Conservation (phyloP, 1,140 invertebrate species). For the Agraylea sexmaculata region DNA sequence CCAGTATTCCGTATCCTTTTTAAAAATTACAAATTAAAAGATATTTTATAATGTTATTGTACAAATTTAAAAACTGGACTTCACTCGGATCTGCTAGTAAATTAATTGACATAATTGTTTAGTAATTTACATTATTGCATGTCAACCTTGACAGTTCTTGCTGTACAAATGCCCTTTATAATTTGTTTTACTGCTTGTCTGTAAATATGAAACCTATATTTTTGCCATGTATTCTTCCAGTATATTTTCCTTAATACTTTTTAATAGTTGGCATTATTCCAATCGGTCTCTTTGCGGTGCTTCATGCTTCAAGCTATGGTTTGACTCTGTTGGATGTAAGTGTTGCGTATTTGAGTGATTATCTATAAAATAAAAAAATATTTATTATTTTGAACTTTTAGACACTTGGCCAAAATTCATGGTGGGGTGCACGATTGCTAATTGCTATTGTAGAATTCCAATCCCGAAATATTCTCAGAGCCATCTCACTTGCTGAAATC, state of each 20-base stretch:
- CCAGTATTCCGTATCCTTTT: slow-evolving; percentile 81
- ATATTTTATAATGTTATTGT: too few species aligned
- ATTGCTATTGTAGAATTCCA: slow-evolving; percentile 80
- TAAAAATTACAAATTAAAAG: slow-evolving; percentile 12
- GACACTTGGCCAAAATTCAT: slow-evolving; percentile 77
- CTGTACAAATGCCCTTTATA: too few species aligned
- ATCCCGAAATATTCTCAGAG: slow-evolving; percentile 73
- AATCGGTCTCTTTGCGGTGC: slow-evolving; percentile 76
- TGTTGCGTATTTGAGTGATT: slow-evolving; percentile 26
- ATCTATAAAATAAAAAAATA: too few species aligned
- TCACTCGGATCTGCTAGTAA: too few species aligned
- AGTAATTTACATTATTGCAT: too few species aligned
- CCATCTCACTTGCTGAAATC: slow-evolving; percentile 83
- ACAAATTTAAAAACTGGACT: too few species aligned
- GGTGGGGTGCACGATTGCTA: slow-evolving; percentile 74
- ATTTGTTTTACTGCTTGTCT: too few species aligned
- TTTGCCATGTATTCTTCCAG: too few species aligned
- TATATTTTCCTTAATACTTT: slow-evolving; percentile 44
- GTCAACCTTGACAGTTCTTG: too few species aligned
- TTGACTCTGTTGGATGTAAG: slow-evolving; percentile 81
- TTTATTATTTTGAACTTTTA: slow-evolving; percentile 32
- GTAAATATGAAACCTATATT: too few species aligned
- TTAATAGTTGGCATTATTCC: slow-evolving; percentile 75
- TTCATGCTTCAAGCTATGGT: slow-evolving; percentile 85
- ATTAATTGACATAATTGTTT: too few species aligned